Base-by-base conservation (phyloP, 2,797 vertebrate species). In the Halcyon leucocephala region DNA sequence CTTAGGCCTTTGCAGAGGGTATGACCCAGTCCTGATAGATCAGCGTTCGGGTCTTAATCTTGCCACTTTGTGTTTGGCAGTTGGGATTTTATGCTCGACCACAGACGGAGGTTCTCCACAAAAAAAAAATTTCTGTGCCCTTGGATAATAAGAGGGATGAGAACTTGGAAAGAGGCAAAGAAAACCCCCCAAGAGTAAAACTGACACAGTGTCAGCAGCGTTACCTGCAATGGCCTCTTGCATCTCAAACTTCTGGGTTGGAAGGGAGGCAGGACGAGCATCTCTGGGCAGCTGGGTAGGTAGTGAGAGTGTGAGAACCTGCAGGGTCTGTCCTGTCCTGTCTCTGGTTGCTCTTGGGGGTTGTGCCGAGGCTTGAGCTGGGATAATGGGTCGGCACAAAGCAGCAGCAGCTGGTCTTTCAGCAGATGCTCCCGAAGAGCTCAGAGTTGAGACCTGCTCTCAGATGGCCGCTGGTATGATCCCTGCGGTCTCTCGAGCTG, bases 271-370 rank as follows among this genome's bases (percentile, higher is more conserved):
- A 44, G 70, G 20, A 16, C 1, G 16, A 31, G 20, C 8, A 19
- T 17, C 28, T 29, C 46, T 35, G 3, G 67, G 4, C 1, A 7
- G n/a, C 19, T 8, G 12, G 15, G 33, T 31, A 9, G 37, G 55
- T 12, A 0, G 12, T 14, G 85, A 71, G 57, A 29, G 6, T 1
- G 0, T 11, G 9, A 39, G 72, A 44, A 1, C 42, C 33, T 20
- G 17, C 1, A 0, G 1, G 1, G 19, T 21, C 73, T 0, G 2
- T 31, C 67, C 74, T 33, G 2, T 15, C 2, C 1, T 20, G 28
- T 29, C 62, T 25, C 42, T 44, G 55, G 29, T 57, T 72, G 57
- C 39, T 81, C 67, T 21, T 29, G 61, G 44, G 44, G 80, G 24
- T n/a, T 88, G 69, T 64, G 18, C 44, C 19, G 76, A 60, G 91